A percentile compares a stretch with the other conserved stretches of the same genome.
phyloP scores from a whole-genome alignment of 2,113 vertebrate species.

The Narcine bancroftii region DNA sequence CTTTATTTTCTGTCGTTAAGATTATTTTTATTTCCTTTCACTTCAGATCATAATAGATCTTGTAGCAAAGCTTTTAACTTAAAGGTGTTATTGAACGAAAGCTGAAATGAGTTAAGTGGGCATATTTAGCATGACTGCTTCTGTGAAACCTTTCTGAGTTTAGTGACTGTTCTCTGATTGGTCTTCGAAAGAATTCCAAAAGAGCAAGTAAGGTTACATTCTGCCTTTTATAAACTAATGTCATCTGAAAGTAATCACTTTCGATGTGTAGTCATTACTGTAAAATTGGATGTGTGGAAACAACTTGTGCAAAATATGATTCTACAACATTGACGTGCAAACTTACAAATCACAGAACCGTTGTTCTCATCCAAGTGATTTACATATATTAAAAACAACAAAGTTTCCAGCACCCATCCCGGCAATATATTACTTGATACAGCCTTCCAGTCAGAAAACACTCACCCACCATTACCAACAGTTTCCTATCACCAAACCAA shows the following conservation, averaged over 20 bases:
- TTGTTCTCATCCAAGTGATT: no score
- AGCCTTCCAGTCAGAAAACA: no score
- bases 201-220: not conserved
- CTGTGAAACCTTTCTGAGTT: not conserved
- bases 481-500: no score
- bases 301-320: no score
- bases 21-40: not conserved
- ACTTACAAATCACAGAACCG: no score
- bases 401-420: no score
- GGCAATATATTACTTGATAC: no score
- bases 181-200: not conserved
- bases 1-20: not conserved
- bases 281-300: no score
- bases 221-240: not conserved
- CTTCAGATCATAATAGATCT: not conserved
- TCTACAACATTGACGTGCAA: no score
- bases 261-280: no score
- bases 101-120: not conserved
- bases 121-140: not conserved
- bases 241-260: not conserved
- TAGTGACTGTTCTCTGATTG: not conserved
- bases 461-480: no score
- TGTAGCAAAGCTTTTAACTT: not conserved
- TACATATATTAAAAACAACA: no score
- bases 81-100: not conserved